Evolutionary conservation across 2,113 vertebrate species (phyloP), one percentile per base, ranked within the genome.

Genomic region (Ciconia maguari): DNA sequence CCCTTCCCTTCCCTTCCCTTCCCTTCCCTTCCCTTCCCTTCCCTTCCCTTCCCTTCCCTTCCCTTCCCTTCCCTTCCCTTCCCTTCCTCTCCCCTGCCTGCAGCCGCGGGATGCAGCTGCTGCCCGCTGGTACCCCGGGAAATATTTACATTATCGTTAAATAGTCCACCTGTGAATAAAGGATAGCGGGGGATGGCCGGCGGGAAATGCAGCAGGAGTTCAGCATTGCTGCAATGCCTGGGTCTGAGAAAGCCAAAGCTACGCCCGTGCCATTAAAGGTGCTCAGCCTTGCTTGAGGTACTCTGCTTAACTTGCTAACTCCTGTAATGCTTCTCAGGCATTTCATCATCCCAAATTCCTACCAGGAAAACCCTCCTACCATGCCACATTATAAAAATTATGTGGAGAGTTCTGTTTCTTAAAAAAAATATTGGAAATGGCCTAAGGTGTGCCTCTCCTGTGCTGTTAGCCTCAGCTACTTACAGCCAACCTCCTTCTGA

Each of bases 21-120:
- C 36, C 36, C 36, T 36, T 36, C 36, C 36, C 36, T 36, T 36
- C 36, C 36, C 36, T 36, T 36, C 36, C 36, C 36, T 36, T 36
- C 36, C 36, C 36, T 36, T 36, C 36, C 36, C 36, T 36, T 36
- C 6, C 25, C 5, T 3, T 36, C 5, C 16, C 21, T 25, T 1
- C 2, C 12, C 26, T 4, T 14, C 18, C 12, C 10, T 12, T 4
- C 11, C 27, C 34, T 36, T 13, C 48, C 13, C 29, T 3, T 3
- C 6, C 25, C 26, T 29, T 4, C 30, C 38, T 6, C 42, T 3
- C 4, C 71, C 71, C 65, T 74, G 55, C 68, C 66, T 69, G 55
- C 74, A 48, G 70, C 90, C 48, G 66, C 48, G 46, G 42, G 76
- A 32, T 87, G 87, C 84, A 96, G 93, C 48, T 54, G 71, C 76